phyloP scores from a whole-genome alignment of 2,113 vertebrate species.

The Caranx ignobilis region DNA sequence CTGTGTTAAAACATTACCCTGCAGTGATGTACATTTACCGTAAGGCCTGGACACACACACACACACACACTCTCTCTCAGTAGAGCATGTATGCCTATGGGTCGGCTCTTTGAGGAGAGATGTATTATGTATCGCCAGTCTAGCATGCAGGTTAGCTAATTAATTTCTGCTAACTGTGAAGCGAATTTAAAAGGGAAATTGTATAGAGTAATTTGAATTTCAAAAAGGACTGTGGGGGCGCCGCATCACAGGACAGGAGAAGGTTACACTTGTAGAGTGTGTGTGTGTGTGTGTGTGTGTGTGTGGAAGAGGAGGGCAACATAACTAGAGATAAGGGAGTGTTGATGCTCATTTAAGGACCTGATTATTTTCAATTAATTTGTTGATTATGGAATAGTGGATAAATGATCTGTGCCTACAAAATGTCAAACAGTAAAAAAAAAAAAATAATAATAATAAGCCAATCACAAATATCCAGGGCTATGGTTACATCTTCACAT shows the following conservation, averaged over 20 bases:
- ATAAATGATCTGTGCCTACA: background rate
- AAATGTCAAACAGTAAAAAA: background rate
- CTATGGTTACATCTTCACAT: background rate
- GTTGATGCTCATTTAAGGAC: background rate
- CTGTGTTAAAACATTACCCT: conserved; percentile 10
- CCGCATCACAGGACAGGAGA: conserved; percentile 25
- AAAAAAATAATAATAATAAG: background rate
- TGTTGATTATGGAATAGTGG: background rate
- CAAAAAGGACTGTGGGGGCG: conserved; percentile 49
- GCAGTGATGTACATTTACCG: conserved; percentile 4
- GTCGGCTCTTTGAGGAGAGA: conserved; percentile 23
- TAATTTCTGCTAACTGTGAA: conserved; percentile 76
- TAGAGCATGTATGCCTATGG: conserved; percentile 14
- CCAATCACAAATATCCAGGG: background rate
- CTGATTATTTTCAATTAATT: background rate
- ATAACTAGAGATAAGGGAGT: conserved; percentile 17
- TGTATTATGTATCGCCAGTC: conserved; percentile 65
- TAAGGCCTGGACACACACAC: background rate
- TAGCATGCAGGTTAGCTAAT: conserved; percentile 72
- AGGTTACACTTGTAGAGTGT: conserved; percentile 53
- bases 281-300: conserved; percentile 29
- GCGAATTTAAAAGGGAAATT: conserved; percentile 67
- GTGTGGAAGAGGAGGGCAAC: conserved; percentile 14
- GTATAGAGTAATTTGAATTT: conserved; percentile 63
- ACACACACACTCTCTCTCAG: background rate